phyloP scores from a whole-genome alignment of 2,113 vertebrate genomes.

The Passerina amoena region DNA sequence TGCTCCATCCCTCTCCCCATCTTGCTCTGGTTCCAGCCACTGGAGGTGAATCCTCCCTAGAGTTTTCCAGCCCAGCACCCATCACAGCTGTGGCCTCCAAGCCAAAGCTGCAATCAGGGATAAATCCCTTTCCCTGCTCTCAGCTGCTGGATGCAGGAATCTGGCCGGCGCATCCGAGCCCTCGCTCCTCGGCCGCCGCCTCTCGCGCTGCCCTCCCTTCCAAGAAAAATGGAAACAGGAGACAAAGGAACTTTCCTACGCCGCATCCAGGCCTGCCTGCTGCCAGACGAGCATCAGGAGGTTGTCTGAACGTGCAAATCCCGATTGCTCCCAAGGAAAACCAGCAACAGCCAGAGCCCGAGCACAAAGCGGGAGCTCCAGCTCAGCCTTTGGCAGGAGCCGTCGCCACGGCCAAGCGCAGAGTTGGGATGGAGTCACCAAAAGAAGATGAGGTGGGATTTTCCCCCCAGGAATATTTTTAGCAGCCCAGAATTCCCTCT shows the following conservation, averaged over 20 bases:
- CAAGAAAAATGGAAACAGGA: constrained; percentile 67
- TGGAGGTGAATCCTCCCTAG: background rate
- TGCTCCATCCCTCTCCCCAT: background rate
- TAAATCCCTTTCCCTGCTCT: background rate
- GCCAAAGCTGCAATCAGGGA: background rate
- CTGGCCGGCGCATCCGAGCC: background rate
- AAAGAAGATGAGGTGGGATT: background rate
- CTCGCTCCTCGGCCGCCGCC: background rate
- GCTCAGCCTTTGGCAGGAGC: background rate
- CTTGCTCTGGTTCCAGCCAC: fast-evolving
- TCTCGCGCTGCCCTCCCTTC: background rate
- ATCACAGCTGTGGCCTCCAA: fast-evolving
- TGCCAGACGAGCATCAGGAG: constrained; percentile 45
- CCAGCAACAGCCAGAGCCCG: background rate
- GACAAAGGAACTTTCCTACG: constrained; percentile 55
- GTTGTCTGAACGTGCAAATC: constrained; percentile 27
- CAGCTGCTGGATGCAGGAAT: constrained; percentile 24
- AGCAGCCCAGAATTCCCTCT: background rate
- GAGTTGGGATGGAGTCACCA: fast-evolving
- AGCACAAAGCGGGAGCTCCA: background rate
- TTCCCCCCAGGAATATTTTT: background rate
- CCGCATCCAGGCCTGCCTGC: constrained; percentile 20
- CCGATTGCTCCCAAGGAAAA: background rate
- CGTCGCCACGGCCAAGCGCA: fast-evolving
- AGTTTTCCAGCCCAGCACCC: background rate